Conservation (phyloP, 2,888 invertebrate genomes). For the Cheilosia scutellata region DNA sequence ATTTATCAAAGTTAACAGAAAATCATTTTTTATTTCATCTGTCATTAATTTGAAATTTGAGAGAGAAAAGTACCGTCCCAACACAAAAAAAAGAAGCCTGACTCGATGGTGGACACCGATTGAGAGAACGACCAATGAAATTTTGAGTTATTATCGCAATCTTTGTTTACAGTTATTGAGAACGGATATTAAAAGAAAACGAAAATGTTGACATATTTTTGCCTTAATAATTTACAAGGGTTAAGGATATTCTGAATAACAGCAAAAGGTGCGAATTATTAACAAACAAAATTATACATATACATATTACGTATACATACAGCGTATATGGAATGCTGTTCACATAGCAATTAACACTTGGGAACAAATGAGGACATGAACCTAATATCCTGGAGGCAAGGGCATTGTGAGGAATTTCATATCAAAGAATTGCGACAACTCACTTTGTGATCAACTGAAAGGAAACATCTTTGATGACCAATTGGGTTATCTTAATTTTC, state of each 20-base stretch:
- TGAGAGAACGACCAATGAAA: slow-evolving; percentile 24
- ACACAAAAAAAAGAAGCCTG: background rate
- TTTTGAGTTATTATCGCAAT: slow-evolving; percentile 62
- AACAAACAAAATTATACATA: no score
- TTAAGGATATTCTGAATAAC: background rate
- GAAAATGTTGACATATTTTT: slow-evolving; percentile 35
- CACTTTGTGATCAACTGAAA: no score
- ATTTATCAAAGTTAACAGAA: slow-evolving; percentile 70
- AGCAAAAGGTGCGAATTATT: no score
- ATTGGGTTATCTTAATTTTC: no score
- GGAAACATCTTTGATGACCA: no score
- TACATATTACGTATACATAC: no score
- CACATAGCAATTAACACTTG: no score
- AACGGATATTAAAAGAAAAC: slow-evolving; percentile 26
- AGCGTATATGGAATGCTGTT: no score
- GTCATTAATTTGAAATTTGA: slow-evolving; percentile 75
- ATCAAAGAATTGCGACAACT: no score
- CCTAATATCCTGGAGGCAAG: no score
- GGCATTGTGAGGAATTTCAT: no score
- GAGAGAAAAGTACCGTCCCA: slow-evolving; percentile 16
- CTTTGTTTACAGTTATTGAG: slow-evolving; percentile 52
- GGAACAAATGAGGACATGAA: no score
- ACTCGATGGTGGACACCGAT: slow-evolving; percentile 1
- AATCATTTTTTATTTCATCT: slow-evolving; percentile 71
- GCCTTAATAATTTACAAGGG: background rate